Evolutionary conservation across 1,140 invertebrate species (phyloP).

Genomic region (Magallana ariakensis): DNA sequence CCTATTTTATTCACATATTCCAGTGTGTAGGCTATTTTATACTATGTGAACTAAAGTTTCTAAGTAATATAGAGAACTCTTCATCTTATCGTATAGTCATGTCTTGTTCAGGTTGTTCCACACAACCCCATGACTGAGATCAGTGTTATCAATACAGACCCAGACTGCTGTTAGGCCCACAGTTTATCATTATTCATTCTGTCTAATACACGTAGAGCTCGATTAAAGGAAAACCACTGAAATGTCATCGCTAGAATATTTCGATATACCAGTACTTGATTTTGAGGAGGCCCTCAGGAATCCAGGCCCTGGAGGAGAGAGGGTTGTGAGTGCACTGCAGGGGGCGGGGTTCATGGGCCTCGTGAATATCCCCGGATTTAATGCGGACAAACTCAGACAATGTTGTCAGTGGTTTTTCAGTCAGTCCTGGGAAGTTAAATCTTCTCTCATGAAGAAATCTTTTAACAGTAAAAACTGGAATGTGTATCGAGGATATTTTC

Average conservation of each 20-base stretch:
- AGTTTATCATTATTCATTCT: too few species aligned
- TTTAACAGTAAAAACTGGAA: constrained; percentile 57
- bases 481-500: constrained; percentile 63
- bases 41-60: too few species aligned
- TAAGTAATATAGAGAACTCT: too few species aligned
- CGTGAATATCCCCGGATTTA: constrained; percentile 51
- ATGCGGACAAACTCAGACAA: constrained; percentile 49
- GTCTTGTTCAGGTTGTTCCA: too few species aligned
- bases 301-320: background rate
- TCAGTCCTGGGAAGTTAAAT: constrained; percentile 46
- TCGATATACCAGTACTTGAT: constrained; percentile 1
- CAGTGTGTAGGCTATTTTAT: too few species aligned
- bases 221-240: background rate
- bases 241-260: constrained; percentile 33
- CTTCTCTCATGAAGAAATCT: constrained; percentile 41
- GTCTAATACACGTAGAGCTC: too few species aligned
- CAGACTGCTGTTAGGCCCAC: too few species aligned
- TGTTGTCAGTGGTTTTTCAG: constrained; percentile 59
- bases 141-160: too few species aligned
- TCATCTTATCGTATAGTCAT: too few species aligned
- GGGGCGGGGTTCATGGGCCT: constrained; percentile 59
- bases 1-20: too few species aligned
- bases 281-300: background rate
- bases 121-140: too few species aligned
- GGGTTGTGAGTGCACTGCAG: constrained; percentile 57